Percentiles rank a stretch among this genome's conserved stretches.
phyloP scores from a whole-genome alignment of 2,888 invertebrate species.

The Chaetogeoica ovagalla region DNA sequence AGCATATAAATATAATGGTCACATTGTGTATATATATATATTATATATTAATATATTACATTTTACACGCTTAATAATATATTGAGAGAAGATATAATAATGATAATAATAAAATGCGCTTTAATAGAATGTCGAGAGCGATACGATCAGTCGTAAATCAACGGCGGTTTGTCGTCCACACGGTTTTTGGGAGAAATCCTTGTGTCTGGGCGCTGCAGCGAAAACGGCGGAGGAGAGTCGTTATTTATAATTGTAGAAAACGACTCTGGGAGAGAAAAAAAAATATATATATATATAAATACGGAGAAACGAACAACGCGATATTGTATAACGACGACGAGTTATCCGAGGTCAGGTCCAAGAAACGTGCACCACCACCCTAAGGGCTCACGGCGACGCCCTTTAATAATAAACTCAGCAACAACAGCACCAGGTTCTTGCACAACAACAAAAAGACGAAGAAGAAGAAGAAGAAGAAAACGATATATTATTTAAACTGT shows the following conservation, averaged over 20 bases:
- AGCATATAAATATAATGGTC: too few relatives aligned
- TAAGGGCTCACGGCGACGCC: conserved; percentile 25
- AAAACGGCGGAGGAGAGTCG: too few relatives aligned
- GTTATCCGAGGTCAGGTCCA: conserved; percentile 38
- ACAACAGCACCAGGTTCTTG: neutral
- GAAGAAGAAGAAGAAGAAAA: conserved; percentile 5
- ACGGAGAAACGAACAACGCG: neutral
- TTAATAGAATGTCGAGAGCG: conserved; percentile 35
- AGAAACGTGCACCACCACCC: conserved; percentile 8
- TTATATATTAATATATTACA: too few relatives aligned
- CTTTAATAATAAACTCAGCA: neutral
- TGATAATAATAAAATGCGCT: conserved; percentile 9
- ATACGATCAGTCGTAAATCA: conserved; percentile 47
- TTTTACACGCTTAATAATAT: too few relatives aligned
- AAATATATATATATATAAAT: conserved; percentile 31
- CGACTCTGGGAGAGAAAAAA: conserved; percentile 13
- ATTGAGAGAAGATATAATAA: neutral
- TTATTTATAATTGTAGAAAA: neutral
- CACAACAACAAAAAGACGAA: too few relatives aligned
- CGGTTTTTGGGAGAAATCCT: too few relatives aligned
- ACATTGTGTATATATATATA: too few relatives aligned
- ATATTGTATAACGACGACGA: neutral
- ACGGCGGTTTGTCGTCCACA: conserved; percentile 22
- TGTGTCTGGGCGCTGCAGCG: too few relatives aligned
- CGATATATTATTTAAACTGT: conserved; percentile 30